phyloP scores from a whole-genome alignment of 2,888 invertebrate genomes.

The Dolichopus griseipennis region DNA sequence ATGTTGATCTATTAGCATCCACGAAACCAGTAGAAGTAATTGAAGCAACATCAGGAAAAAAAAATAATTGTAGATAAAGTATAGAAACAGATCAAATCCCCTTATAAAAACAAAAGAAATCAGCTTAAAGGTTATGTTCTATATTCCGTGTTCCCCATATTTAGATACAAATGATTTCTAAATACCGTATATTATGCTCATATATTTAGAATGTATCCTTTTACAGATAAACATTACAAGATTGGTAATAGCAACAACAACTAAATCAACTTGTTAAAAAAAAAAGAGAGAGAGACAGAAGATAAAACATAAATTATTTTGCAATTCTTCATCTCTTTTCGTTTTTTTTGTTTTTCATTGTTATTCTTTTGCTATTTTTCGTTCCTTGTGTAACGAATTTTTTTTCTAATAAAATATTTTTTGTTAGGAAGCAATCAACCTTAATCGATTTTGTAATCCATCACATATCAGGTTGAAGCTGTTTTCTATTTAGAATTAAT shows the following conservation, averaged over 20 bases:
- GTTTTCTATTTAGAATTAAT: slow-evolving; percentile 16
- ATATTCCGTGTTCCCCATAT: neutral
- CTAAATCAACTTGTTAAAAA: too few relatives aligned
- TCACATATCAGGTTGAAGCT: slow-evolving; percentile 23
- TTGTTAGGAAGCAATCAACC: slow-evolving; percentile 23
- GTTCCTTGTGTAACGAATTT: neutral
- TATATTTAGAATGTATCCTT: neutral
- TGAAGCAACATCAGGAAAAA: too few relatives aligned
- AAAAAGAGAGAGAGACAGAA: neutral
- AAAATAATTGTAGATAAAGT: too few relatives aligned
- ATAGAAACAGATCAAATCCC: too few relatives aligned
- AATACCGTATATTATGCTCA: neutral
- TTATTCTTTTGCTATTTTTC: neutral
- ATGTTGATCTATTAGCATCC: neutral
- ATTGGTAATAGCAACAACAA: too few relatives aligned
- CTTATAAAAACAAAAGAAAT: neutral
- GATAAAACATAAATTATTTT: neutral
- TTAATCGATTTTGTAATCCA: slow-evolving; percentile 25
- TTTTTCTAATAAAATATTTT: neutral
- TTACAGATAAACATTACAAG: neutral
- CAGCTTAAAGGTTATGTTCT: neutral
- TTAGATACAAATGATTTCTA: neutral
- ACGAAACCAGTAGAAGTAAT: too few relatives aligned
- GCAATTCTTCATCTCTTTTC: neutral
- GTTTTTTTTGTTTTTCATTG: too few relatives aligned